Percentiles rank a stretch among this genome's conserved stretches.
phyloP scores from a whole-genome alignment of 2,113 vertebrate genomes.

The Pardalotus punctatus region DNA sequence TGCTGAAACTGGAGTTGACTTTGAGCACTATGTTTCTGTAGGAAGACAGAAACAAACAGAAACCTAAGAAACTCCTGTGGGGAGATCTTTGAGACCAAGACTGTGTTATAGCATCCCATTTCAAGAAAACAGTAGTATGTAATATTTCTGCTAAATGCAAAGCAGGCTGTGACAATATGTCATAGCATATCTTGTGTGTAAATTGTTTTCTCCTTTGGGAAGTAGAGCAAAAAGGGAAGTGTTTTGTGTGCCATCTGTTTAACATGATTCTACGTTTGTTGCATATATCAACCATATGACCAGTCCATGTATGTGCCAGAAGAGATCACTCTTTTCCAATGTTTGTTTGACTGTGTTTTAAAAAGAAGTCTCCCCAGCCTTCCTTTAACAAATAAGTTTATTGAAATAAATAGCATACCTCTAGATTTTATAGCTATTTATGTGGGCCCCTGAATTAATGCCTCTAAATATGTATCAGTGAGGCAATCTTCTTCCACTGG shows the following conservation, averaged over 20 bases:
- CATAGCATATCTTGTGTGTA: not conserved
- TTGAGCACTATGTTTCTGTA: not conserved
- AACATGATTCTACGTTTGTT: rapidly evolving
- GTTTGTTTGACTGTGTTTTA: not conserved
- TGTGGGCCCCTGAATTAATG: not conserved
- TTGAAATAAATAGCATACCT: not conserved
- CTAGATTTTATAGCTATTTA: not conserved
- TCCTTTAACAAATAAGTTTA: not conserved
- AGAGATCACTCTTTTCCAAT: not conserved
- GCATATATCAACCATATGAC: not conserved
- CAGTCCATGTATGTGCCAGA: not conserved
- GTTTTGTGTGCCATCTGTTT: not conserved
- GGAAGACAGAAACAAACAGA: not conserved
- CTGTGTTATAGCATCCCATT: not conserved
- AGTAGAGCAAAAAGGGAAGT: not conserved
- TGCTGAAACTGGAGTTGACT: not conserved
- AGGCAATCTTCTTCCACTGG: not conserved
- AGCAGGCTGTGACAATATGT: not conserved
- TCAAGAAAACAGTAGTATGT: not conserved
- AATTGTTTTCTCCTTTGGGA: not conserved
- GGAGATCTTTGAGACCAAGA: not conserved
- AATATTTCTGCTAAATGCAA: not conserved
- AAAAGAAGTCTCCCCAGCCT: not conserved
- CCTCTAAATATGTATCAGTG: not conserved
- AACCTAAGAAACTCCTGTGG: not conserved